Evolutionary conservation across 92 coral and sea anemone species (phyloP).

Genomic region (Parazoanthus atlanticus): DNA sequence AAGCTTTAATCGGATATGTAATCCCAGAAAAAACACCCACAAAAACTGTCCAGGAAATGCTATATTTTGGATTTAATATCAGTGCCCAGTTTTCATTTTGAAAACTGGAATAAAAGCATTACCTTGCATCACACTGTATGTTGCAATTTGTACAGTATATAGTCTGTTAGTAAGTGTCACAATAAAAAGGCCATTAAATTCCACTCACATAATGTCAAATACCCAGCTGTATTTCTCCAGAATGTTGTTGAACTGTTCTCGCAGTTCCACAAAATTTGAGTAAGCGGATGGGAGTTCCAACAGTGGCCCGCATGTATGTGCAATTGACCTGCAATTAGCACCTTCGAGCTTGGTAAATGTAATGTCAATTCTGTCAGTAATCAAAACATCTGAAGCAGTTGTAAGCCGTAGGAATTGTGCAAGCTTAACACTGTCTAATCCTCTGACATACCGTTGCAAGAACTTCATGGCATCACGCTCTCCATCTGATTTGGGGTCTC

Average conservation of each 20-base stretch:
- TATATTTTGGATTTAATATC: not conserved
- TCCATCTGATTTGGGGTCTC: conserved; percentile 38
- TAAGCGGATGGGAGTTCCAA: conserved; percentile 26
- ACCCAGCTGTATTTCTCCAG: conserved; percentile 40
- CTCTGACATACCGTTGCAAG: conserved; percentile 38
- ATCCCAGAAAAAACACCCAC: not conserved
- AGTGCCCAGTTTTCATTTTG: not conserved
- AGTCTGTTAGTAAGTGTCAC: not conserved
- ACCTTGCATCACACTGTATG: no score
- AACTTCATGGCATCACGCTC: conserved; percentile 48
- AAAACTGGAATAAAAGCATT: not conserved
- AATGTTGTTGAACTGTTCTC: conserved; percentile 23
- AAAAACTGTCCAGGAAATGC: not conserved
- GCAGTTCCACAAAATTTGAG: conserved; percentile 36
- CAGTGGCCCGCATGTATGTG: conserved; percentile 37
- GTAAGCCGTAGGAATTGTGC: conserved; percentile 18
- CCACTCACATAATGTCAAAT: conserved; percentile 34
- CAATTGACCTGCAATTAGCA: conserved; percentile 19
- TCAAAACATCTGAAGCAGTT: conserved; percentile 34
- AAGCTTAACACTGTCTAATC: conserved; percentile 39
- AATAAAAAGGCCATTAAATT: not conserved
- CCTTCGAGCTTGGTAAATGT: conserved; percentile 28
- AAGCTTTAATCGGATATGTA: no score
- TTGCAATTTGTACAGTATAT: not conserved
- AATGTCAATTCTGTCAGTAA: conserved; percentile 1